phyloP scores from a whole-genome alignment of 2,888 invertebrate species.

The Ceraclea dissimilis region DNA sequence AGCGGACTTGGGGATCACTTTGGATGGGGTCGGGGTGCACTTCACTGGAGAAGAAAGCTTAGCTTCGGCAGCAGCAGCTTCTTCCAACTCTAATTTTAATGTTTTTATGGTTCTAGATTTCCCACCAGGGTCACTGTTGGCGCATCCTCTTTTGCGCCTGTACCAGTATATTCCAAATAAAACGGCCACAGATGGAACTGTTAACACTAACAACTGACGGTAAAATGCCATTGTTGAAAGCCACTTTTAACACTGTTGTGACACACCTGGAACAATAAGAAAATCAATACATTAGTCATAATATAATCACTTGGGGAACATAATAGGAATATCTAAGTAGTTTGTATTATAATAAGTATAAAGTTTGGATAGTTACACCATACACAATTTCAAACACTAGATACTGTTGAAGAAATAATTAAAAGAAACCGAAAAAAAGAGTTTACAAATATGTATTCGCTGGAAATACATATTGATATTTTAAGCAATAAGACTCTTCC shows the following conservation, averaged over 20 bases:
- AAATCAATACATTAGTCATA: not conserved
- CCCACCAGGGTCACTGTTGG: constrained; percentile 69
- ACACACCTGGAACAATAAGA: constrained; percentile 36
- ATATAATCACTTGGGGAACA: no score
- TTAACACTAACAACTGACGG: constrained; percentile 70
- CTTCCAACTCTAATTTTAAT: constrained; percentile 44
- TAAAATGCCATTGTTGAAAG: constrained; percentile 68
- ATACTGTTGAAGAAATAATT: no score
- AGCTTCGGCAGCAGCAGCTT: constrained; percentile 44
- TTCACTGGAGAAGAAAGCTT: constrained; percentile 61
- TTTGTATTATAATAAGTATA: no score
- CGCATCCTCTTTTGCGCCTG: constrained; percentile 68
- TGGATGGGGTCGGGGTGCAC: constrained; percentile 10
- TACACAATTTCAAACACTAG: no score
- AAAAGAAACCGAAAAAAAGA: no score
- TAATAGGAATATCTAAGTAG: no score
- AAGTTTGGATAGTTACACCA: no score
- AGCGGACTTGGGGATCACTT: constrained; percentile 52
- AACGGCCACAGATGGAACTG: constrained; percentile 71
- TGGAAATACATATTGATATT: no score
- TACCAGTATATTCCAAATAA: constrained; percentile 76
- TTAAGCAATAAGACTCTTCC: no score
- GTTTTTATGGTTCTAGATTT: constrained; percentile 43
- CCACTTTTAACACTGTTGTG: constrained; percentile 60
- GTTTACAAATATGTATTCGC: no score